Evolutionary conservation across 2,888 invertebrate species (phyloP), one percentile per base, ranked within the genome.

Genomic region (Cabera pusaria): DNA sequence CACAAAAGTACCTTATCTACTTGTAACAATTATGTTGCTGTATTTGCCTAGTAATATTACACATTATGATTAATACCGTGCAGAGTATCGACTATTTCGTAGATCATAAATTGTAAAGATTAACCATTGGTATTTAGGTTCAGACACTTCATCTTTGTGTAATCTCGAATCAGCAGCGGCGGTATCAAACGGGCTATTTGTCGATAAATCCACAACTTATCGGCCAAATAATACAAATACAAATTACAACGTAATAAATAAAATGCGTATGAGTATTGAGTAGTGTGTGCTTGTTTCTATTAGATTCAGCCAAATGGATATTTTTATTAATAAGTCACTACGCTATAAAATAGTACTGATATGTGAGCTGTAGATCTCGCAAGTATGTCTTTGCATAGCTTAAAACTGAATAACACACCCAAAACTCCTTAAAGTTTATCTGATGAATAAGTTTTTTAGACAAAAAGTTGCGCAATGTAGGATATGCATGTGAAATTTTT

Each of bases 211-310:
- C 41, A 50, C 40, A 41, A 37, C 45, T 45, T 41, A 47, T 47
- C 43, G 28, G 39, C 37, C 45, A 50, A 53, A 53, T 53, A 53
- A 50, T 39, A 53, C 48, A 48, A 50, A 53, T 46, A 53, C 14
- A 50, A 44, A 50, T 44, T 50, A 53, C 53, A 53, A 25, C 29
- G 32, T 55, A 59, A 83, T 85, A 84, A 87, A 86, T 81, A 74
- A 82, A 67, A 50, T 56, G 55, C 63, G 66, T 67, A 77, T 73
- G 70, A 63, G 72, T 72, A 28, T 32, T n/a, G n/a, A n/a, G 18
- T 16, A 24, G 21, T 14, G 4, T 3, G 18, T 16, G 18, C 14
- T 9, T 9, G 9, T 39, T 32, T 17, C 6, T 25, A 26, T 29
- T 18, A 25, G 1, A n/a, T n/a, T n/a, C n/a, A n/a, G n/a, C n/a